Conservation (phyloP, 53 echinoderm and acorn worm genomes). For the Stichopus horrens region DNA sequence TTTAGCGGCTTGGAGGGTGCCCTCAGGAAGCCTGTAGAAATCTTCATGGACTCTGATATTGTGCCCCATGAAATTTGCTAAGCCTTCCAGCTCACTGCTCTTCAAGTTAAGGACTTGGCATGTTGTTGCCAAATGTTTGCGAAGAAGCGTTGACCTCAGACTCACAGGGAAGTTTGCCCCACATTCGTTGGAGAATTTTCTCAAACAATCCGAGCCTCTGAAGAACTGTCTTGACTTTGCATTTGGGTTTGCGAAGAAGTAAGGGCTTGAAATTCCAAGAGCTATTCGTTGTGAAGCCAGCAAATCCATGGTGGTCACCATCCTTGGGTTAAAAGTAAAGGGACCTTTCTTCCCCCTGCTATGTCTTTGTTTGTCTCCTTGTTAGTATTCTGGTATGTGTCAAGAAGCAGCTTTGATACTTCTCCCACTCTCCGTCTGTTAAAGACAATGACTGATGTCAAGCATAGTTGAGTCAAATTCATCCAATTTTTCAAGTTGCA, state of each 20-base stretch:
- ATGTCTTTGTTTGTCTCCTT: conserved; percentile 14
- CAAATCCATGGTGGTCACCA: background rate
- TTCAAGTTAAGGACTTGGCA: conserved; percentile 51
- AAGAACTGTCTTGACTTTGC: background rate
- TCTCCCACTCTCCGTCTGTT: conserved; percentile 33
- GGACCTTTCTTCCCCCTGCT: conserved; percentile 44
- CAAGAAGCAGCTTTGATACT: conserved; percentile 11
- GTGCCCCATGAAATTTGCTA: conserved; percentile 58
- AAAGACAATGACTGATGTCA: conserved; percentile 44
- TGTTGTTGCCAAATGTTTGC: conserved; percentile 56
- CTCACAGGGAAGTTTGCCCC: conserved; percentile 48
- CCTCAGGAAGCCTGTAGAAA: conserved; percentile 51
- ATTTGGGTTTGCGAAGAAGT: background rate
- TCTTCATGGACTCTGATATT: conserved; percentile 39
- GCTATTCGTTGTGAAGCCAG: background rate
- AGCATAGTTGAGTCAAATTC: conserved; percentile 19
- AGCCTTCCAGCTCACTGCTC: conserved; percentile 53
- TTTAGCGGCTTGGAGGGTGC: conserved; percentile 45
- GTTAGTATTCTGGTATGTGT: background rate
- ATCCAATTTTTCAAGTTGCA: background rate
- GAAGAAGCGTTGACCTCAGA: conserved; percentile 50
- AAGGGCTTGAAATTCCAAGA: background rate
- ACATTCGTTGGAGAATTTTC: conserved; percentile 32
- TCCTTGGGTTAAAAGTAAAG: conserved; percentile 4
- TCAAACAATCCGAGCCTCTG: conserved; percentile 40